Conservation (phyloP, 2,888 invertebrate species). For the Protodeltote pygarga region DNA sequence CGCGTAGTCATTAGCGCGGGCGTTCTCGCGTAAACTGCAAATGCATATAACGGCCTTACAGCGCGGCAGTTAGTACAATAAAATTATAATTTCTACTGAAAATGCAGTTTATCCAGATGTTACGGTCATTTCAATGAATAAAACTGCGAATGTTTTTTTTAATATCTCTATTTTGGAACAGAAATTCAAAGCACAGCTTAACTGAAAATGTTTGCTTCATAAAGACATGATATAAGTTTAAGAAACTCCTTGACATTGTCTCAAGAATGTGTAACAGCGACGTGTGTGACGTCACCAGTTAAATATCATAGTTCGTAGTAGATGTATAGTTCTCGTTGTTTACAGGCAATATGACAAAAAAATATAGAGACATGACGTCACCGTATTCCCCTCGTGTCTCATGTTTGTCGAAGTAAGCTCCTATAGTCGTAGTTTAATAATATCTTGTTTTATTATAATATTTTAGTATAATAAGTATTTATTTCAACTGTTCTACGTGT, state of each 20-base stretch:
- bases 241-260: not conserved
- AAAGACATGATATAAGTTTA: slow-evolving; percentile 3
- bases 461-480: slow-evolving; percentile 25
- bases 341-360: slow-evolving; percentile 33
- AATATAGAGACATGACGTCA: slow-evolving; percentile 22
- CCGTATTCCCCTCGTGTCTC: slow-evolving; percentile 16
- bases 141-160: slow-evolving; percentile 12
- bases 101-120: slow-evolving; percentile 28
- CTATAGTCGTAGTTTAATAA: slow-evolving; percentile 28
- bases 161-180: too few species aligned
- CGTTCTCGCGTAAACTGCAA: slow-evolving; percentile 32
- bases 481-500: slow-evolving; percentile 28
- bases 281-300: slow-evolving; percentile 5
- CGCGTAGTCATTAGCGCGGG: slow-evolving; percentile 36
- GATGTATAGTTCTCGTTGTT: slow-evolving; percentile 36
- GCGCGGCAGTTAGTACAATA: slow-evolving; percentile 33
- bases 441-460: slow-evolving; percentile 38
- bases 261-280: slow-evolving; percentile 8
- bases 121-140: slow-evolving; percentile 14
- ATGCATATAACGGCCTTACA: slow-evolving; percentile 30
- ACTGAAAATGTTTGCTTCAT: not conserved
- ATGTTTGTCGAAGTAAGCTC: slow-evolving; percentile 14
- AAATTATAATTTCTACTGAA: slow-evolving; percentile 40
- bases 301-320: slow-evolving; percentile 1
- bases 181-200: too few species aligned